Conservation (phyloP, 2,888 invertebrate genomes). For the Nycteola revayana region DNA sequence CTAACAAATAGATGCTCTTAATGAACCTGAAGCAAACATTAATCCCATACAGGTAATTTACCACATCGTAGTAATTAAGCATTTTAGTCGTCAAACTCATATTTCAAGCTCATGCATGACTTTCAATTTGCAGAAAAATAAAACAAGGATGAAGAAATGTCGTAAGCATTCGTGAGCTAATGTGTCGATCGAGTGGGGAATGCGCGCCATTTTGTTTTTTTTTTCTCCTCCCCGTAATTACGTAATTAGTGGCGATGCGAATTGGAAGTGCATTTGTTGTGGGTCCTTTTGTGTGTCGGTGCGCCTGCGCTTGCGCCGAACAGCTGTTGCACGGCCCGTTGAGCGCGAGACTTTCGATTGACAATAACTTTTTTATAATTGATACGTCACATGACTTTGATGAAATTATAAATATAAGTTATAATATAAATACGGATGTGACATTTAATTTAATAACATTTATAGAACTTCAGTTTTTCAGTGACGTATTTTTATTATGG, state of each 20-base stretch:
- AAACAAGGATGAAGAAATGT: constrained; percentile 53
- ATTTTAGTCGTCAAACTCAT: constrained; percentile 39
- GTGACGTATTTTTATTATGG: too few relatives aligned
- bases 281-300: constrained; percentile 70
- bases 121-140: constrained; percentile 60
- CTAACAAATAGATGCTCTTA: constrained; percentile 13
- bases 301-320: constrained; percentile 59
- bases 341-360: constrained; percentile 52
- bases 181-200: constrained; percentile 69
- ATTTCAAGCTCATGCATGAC: constrained; percentile 57
- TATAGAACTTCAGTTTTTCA: too few relatives aligned
- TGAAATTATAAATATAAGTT: constrained; percentile 12
- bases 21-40: constrained; percentile 23
- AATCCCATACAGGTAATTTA: constrained; percentile 23
- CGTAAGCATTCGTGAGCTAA: constrained; percentile 54
- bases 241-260: constrained; percentile 77
- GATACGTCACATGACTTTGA: constrained; percentile 15
- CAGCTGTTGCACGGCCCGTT: constrained; percentile 66
- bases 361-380: constrained; percentile 35
- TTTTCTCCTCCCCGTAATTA: constrained; percentile 70
- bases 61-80: constrained; percentile 33
- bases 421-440: too few relatives aligned
- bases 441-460: too few relatives aligned
- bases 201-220: constrained; percentile 69
- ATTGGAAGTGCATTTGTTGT: constrained; percentile 72